Evolutionary conservation across 2,113 vertebrate genomes (phyloP).

Genomic region (Xiphophorus maculatus): DNA sequence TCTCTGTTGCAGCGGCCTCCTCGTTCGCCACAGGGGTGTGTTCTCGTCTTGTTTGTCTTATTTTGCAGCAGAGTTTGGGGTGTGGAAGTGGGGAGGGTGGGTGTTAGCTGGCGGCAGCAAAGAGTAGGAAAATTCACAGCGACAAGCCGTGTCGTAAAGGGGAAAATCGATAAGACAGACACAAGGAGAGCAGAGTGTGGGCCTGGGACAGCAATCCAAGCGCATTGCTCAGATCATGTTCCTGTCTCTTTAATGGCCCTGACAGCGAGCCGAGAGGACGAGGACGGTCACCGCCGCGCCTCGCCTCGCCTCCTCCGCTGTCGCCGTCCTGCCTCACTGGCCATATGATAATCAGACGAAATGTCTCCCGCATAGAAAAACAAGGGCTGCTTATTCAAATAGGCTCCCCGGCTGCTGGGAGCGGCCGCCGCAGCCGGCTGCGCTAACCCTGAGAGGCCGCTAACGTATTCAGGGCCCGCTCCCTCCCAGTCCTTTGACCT

Average conservation of each 20-base stretch:
- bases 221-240: conserved; percentile 97
- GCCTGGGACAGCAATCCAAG: conserved; percentile 98
- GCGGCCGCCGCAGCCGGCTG: conserved; percentile 45
- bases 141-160: conserved; percentile 94
- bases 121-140: conserved; percentile 94
- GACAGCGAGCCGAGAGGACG: conserved; percentile 88
- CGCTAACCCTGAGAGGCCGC: conserved; percentile 55
- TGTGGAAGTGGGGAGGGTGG: conserved; percentile 32
- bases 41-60: conserved; percentile 38
- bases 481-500: conserved; percentile 61
- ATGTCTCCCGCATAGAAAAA: conserved; percentile 59
- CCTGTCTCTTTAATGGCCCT: conserved; percentile 86
- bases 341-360: conserved; percentile 76
- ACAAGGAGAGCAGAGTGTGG: conserved; percentile 91
- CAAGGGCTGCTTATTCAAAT: conserved; percentile 65
- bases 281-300: conserved; percentile 65
- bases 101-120: conserved; percentile 83
- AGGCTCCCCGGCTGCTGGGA: conserved; percentile 36
- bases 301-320: conserved; percentile 46
- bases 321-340: conserved; percentile 57
- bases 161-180: conserved; percentile 99
- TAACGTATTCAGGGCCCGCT: conserved; percentile 63
- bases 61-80: conserved; percentile 44
- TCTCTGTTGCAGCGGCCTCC: conserved; percentile 11
- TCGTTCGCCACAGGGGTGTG: conserved; percentile 31